Evolutionary conservation across 2,888 invertebrate species (phyloP), one percentile per base, ranked within the genome.

Genomic region (Dascillus cervinus): DNA sequence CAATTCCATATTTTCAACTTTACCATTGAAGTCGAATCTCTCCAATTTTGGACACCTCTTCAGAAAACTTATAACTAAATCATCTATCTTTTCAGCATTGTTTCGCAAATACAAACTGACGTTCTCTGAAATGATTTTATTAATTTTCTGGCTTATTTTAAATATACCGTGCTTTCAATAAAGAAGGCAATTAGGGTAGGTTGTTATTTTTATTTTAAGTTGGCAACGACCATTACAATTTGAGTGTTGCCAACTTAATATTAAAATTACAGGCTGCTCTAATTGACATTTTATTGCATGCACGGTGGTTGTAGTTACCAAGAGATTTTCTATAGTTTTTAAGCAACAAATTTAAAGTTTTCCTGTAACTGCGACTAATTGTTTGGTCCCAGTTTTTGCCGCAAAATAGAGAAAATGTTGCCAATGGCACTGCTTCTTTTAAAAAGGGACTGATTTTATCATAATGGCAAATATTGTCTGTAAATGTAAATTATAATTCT

Each of bases 371-470:
- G 19, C 67, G 56, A 26, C 66, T 65, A 39, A 61, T 58, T 41
- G 60, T 62, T 43, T 68, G 68, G 34, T 70, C 65, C 65, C 66
- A 69, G 19, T 63, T 62, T 39, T 60, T 56, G 9, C 65, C 65
- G 33, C 64, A 62, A 38, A 58, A 60, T 55, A 70, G 55, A 20
- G 65, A 60, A 45, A 70, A 66, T 28, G 60, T 58, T 13, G 58
- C 56, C 29, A 70, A 46, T 1, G 70, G 70, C 22, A 70, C 60
- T 23, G 64, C 61, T n/a, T 64, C 63, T 36, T 64, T 51, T 29
- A 70, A 50, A 27, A 70, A 56, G 32, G 62, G 57, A 41, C 53
- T 56, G 41, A 69, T 60, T 37, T 69, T 66, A 40, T 68, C 68
- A 43, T 62, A 62, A 44, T 69, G 65, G 26, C 65, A 64, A 43